Evolutionary conservation across 2,888 invertebrate genomes (phyloP), one percentile per base, ranked within the genome.

Genomic region (Leptinotarsa haldemani): DNA sequence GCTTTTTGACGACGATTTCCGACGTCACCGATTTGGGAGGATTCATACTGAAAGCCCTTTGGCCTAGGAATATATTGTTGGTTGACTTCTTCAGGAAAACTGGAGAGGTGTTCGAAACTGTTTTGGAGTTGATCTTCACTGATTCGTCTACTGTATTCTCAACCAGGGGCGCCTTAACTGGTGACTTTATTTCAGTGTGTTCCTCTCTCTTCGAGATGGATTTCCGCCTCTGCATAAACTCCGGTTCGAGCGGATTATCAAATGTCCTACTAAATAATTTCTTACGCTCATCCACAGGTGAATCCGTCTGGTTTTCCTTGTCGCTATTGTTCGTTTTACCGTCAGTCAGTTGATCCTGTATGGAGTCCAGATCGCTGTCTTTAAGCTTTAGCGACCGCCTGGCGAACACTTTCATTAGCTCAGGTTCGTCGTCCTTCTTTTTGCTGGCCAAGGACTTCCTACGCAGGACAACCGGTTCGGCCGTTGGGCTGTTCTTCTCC

Each of bases 331-430:
- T 88, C 65, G 91, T 91, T 84, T 90, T 90, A 87, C 70, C 86
- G 84, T 84, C 88, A 20, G 88, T 88, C 22, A 88, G 88, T 48
- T 89, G 88, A 1, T 90, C 90, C 77, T 91, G 90, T 76, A 93
- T 87, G 58, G 87, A 87, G 73, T 91, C 91, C 0, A 89, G 89
- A 81, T 94, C 94, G 4, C 88, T 88, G 81, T 94, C 94, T 87
- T 93, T 94, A n/a, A 94, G 88, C 87, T 95, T 95, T 0, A 95
- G 87, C n/a, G 94, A 95, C 73, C 94, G 88, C 61, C 95, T 88
- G 0, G 94, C 94, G 84, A 95, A 95, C 0, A 95, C 95, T 87
- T 94, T 94, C 91, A 94, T 92, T 12, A 94, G 85, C 86, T 94
- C 94, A 0, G 94, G 94, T 84, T 94, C 93, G 50, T 93, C 92